phyloP scores from a whole-genome alignment of 2,113 vertebrate species.

The Tympanuchus pallidicinctus region DNA sequence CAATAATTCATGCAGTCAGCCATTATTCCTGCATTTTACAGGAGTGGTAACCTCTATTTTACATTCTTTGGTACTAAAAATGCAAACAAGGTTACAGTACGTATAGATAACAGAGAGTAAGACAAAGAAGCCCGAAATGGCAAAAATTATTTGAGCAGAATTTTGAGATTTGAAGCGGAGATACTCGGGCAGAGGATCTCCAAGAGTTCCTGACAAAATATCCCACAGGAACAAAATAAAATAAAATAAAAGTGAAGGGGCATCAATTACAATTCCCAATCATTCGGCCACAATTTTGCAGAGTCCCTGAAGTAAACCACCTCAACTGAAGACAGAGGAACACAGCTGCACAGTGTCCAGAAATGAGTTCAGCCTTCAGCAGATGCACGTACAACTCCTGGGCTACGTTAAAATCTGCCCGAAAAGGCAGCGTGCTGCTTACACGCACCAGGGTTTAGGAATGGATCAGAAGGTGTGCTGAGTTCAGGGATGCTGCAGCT shows the following conservation, averaged over 20 bases:
- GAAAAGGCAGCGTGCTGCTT: slow-evolving; percentile 66
- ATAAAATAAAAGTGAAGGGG: background rate
- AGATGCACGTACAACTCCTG: slow-evolving; percentile 62
- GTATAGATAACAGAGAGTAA: slow-evolving; percentile 34
- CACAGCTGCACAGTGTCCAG: slow-evolving; percentile 48
- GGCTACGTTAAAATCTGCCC: slow-evolving; percentile 63
- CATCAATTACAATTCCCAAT: slow-evolving; percentile 46
- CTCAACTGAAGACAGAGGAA: slow-evolving; percentile 30
- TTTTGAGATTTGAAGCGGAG: slow-evolving; percentile 10
- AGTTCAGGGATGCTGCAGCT: slow-evolving; percentile 80
- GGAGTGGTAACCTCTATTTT: slow-evolving; percentile 62
- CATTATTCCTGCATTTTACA: slow-evolving; percentile 70
- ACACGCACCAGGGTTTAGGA: slow-evolving; percentile 75
- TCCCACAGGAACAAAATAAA: background rate
- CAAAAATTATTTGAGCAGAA: slow-evolving; percentile 55
- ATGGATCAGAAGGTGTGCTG: slow-evolving; percentile 78
- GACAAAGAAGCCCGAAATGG: slow-evolving; percentile 48
- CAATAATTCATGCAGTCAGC: slow-evolving; percentile 65
- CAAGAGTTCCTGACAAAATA: slow-evolving; percentile 34
- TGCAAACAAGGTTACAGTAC: background rate
- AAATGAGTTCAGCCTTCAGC: slow-evolving; percentile 65
- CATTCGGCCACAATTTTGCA: slow-evolving; percentile 17
- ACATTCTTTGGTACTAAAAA: slow-evolving; percentile 45
- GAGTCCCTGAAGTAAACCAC: slow-evolving; percentile 51
- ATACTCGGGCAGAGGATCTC: slow-evolving; percentile 23